Evolutionary conservation across 2,113 vertebrate genomes (phyloP).

Genomic region (Passer montanus): DNA sequence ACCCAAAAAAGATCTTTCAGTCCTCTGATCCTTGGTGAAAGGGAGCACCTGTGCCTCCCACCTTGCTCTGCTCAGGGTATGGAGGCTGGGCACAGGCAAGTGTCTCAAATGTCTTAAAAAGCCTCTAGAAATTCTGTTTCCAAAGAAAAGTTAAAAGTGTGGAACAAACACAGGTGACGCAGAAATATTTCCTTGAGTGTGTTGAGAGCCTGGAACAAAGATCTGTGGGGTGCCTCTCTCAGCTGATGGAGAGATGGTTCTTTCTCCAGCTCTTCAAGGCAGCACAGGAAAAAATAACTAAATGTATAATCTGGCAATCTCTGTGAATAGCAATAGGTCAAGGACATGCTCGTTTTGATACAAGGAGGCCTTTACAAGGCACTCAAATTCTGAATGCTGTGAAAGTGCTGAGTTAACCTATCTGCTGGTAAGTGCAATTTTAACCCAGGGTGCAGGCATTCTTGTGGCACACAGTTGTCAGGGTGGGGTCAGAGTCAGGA

Average conservation of each 20-base stretch:
- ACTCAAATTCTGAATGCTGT: neutral
- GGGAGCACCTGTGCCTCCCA: neutral
- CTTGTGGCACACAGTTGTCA: slow-evolving; percentile 23
- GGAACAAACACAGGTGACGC: neutral
- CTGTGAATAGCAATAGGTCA: slow-evolving; percentile 15
- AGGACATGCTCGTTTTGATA: neutral
- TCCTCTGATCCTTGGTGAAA: neutral
- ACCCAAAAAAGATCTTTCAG: neutral
- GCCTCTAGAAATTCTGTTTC: neutral
- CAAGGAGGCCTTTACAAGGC: neutral
- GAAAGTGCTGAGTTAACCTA: slow-evolving; percentile 9
- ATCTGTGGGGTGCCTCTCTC: neutral
- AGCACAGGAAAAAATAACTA: neutral
- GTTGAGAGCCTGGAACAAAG: neutral
- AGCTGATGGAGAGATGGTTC: neutral
- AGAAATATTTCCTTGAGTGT: neutral
- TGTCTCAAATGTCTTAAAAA: neutral
- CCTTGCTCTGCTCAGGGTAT: neutral
- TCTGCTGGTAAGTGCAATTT: neutral
- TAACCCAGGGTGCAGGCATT: neutral
- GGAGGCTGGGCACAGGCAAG: neutral
- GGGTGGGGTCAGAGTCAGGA: slow-evolving; percentile 15
- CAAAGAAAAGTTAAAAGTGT: neutral
- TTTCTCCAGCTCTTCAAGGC: neutral
- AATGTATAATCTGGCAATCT: neutral